Conservation (phyloP, 2,797 vertebrate species). For the Trichosurus vulpecula region DNA sequence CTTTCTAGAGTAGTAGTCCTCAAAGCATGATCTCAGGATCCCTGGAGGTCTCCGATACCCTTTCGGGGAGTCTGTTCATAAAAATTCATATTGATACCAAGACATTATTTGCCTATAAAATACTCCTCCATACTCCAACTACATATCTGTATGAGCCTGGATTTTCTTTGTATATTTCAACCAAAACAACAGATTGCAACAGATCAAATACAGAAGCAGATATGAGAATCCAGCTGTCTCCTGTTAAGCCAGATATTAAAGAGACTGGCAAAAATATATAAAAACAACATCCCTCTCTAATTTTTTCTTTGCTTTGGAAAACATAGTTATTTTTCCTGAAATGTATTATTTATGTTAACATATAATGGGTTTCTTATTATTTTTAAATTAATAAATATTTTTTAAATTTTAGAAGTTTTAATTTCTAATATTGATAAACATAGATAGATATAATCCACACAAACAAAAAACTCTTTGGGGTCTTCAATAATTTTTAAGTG, state of each 20-base stretch:
- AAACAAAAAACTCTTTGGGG: not conserved
- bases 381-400: not conserved
- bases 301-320: not conserved
- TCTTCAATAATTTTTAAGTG: not conserved
- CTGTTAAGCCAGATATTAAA: not conserved
- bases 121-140: not conserved
- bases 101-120: not conserved
- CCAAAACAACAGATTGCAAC: not conserved
- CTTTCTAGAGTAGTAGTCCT: not conserved
- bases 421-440: not conserved
- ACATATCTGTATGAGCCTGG: not conserved
- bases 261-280: not conserved
- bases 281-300: not conserved
- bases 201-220: not conserved
- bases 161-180: not conserved
- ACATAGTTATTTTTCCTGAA: not conserved
- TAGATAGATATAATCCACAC: not conserved
- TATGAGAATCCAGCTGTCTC: not conserved
- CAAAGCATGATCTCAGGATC: not conserved
- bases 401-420: not conserved
- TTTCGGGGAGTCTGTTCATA: not conserved
- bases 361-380: not conserved
- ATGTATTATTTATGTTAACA: not conserved
- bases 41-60: not conserved
- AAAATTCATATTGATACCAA: not conserved